phyloP scores from a whole-genome alignment of 2,113 vertebrate species.

The Tauraco erythrolophus region DNA sequence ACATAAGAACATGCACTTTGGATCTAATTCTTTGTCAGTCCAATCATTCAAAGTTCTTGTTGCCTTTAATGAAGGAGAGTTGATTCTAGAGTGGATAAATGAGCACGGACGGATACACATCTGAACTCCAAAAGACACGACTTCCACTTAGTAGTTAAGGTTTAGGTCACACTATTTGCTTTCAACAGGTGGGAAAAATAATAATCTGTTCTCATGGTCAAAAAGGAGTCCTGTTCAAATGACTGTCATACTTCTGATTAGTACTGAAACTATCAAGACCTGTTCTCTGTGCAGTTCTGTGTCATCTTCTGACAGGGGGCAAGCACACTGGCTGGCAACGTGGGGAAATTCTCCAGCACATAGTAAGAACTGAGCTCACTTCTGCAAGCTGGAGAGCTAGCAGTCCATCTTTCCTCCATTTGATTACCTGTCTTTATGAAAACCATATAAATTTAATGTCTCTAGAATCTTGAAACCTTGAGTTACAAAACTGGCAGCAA shows the following conservation, averaged over 20 bases:
- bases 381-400: not conserved
- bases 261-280: not conserved
- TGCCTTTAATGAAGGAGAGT: not conserved
- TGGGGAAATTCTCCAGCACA: not conserved
- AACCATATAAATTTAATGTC: not conserved
- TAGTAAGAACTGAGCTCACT: not conserved
- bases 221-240: not conserved
- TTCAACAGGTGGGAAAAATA: not conserved
- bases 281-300: not conserved
- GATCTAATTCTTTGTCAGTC: not conserved
- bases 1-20: not conserved
- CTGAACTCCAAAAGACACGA: not conserved
- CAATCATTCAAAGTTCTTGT: not conserved
- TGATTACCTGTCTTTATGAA: not conserved
- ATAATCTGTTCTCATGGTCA: not conserved
- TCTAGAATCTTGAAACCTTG: not conserved
- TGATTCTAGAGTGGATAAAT: not conserved
- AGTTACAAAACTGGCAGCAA: not conserved
- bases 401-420: not conserved
- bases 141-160: not conserved
- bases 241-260: not conserved
- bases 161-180: not conserved
- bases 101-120: not conserved
- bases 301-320: not conserved
- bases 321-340: accelerated